Evolutionary conservation across 2,113 vertebrate genomes (phyloP), one percentile per base, ranked within the genome.

Genomic region (Raja brachyura): DNA sequence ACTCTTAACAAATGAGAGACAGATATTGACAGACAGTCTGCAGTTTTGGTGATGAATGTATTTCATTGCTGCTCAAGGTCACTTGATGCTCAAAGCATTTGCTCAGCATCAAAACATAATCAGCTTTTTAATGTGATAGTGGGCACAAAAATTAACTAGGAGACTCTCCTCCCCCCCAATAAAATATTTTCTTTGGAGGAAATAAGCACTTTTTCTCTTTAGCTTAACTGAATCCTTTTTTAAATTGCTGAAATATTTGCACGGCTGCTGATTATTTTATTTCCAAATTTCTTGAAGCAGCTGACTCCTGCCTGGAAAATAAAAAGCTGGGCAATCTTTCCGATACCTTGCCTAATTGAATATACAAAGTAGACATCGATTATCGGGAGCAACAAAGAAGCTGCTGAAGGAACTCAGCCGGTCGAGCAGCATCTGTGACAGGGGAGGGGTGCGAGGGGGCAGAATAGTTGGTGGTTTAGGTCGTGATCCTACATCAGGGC

Each of bases 21-120:
- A 31, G n/a, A 93, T 95, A 95, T 95, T 96, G 96, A 94, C 96
- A 95, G 96, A 94, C 94, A 77, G 95, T 94, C 93, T 93, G 95
- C 95, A 95, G 63, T 95, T 93, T 94, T 94, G 1, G 94, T 94
- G 95, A 96, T 93, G 95, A 96, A 96, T 96, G 96, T 95, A 94
- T 95, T 96, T 94, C 94, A 93, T 95, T 93, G 94, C 95, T 93
- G 77, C 93, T 94, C 96, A 95, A 95, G 96, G 96, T 96, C 96
- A 94, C 93, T 94, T 93, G 93, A 94, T 93, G 94, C 94, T 94
- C 94, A 94, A 94, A 76, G 93, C 94, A 94, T 94, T 75, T 25
- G 78, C 94, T 70, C 94, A 93, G 93, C 90, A 77, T 93, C 94
- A 88, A 88, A 93, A 94, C 90, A 93, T 94, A 25, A 0, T 13